phyloP scores from a whole-genome alignment of 1,140 invertebrate genomes.

The Diabrotica virgifera region DNA sequence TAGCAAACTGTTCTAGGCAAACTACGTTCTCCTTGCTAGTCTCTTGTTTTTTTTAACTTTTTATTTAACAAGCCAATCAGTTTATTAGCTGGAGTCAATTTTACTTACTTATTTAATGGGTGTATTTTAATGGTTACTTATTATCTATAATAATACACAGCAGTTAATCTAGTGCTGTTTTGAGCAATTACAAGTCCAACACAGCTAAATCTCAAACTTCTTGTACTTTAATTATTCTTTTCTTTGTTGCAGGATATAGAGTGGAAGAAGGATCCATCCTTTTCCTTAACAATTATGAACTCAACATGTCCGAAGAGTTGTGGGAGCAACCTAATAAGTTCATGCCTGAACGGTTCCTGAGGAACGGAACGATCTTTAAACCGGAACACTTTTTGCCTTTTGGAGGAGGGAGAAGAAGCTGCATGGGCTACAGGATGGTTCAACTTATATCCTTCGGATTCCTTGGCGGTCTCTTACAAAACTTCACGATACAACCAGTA shows the following conservation, averaged over 20 bases:
- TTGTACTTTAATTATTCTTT: not conserved
- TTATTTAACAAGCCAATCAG: too few relatives aligned
- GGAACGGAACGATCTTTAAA: slow-evolving; percentile 47
- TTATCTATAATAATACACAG: too few relatives aligned
- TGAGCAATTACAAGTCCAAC: too few relatives aligned
- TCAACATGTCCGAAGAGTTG: slow-evolving; percentile 72
- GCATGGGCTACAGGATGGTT: slow-evolving; percentile 83
- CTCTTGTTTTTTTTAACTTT: too few relatives aligned
- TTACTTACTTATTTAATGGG: too few relatives aligned
- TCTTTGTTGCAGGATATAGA: slow-evolving; percentile 54
- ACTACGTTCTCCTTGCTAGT: too few relatives aligned
- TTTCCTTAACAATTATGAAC: slow-evolving; percentile 83
- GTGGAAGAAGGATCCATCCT: slow-evolving; percentile 77
- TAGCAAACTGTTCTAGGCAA: too few relatives aligned
- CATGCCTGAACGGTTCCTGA: slow-evolving; percentile 70
- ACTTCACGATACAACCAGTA: slow-evolving; percentile 63
- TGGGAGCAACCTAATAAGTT: slow-evolving; percentile 73
- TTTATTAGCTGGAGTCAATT: too few relatives aligned
- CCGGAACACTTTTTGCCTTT: slow-evolving; percentile 78
- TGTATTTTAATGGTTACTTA: too few relatives aligned
- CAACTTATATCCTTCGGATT: slow-evolving; percentile 72
- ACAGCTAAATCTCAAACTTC: too few relatives aligned
- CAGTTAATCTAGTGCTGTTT: too few relatives aligned
- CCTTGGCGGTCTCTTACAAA: slow-evolving; percentile 68
- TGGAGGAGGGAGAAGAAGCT: slow-evolving; percentile 80